Conservation (phyloP, 2,797 vertebrate species). For the Acipenser ruthenus region DNA sequence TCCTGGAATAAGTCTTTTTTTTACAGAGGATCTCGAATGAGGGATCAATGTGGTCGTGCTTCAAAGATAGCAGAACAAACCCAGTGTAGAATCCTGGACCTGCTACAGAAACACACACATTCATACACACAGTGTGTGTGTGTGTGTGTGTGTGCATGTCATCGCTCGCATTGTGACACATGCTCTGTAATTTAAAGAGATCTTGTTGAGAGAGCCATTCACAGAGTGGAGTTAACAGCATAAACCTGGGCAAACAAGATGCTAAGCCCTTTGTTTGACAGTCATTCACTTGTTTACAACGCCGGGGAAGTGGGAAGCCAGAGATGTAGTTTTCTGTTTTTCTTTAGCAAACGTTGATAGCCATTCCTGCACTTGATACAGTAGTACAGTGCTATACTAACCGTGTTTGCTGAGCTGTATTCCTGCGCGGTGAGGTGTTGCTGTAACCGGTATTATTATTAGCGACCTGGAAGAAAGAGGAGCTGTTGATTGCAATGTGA, state of each 20-base stretch:
- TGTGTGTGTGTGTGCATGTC: no score
- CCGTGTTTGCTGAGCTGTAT: background rate
- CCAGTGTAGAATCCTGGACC: constrained; percentile 13
- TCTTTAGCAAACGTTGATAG: no score
- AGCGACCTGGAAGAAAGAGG: background rate
- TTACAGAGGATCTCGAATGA: constrained; percentile 11
- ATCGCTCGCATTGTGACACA: no score
- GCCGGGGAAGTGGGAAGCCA: no score
- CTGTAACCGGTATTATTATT: background rate
- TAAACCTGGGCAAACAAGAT: constrained; percentile 6
- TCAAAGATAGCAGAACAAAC: constrained; percentile 4
- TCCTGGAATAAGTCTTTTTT: constrained; percentile 15
- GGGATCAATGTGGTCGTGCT: constrained; percentile 10
- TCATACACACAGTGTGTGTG: no score
- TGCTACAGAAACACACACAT: constrained; percentile 1
- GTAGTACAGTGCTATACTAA: no score
- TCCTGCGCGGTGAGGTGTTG: background rate
- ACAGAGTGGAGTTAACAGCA: background rate
- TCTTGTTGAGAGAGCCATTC: constrained; percentile 8
- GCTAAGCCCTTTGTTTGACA: background rate
- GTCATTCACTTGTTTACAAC: no score
- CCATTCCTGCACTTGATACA: no score
- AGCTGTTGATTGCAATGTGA: background rate
- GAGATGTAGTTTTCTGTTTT: no score
- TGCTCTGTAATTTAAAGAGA: constrained; percentile 18